These are phyloP conservation scores for Zaprionus davidi DNA, from an alignment of 1,140 invertebrate genomes.

Conservation along the genomic window DNA sequence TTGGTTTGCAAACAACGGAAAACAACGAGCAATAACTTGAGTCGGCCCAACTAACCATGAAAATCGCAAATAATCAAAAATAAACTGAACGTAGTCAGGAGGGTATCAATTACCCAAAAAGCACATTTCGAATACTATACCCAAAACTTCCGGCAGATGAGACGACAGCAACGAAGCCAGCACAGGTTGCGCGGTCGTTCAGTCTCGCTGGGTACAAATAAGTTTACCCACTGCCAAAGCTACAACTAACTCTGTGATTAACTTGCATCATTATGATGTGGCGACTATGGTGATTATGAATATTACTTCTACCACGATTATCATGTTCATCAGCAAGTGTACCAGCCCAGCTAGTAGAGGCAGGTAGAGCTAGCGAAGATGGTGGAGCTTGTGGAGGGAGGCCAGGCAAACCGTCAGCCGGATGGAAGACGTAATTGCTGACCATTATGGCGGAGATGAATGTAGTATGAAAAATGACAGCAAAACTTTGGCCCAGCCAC, in stretches of 20 bases:
- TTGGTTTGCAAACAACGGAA: conserved; percentile 17
- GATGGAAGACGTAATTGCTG: conserved; percentile 45
- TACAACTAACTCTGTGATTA: conserved; percentile 3
- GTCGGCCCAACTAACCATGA: conserved; percentile 44
- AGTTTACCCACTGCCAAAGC: conserved; percentile 9
- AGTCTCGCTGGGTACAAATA: conserved; percentile 11
- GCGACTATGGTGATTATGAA: conserved; percentile 17
- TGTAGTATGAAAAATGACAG: conserved; percentile 36
- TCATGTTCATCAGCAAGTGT: conserved; percentile 17
- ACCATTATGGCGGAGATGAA: conserved; percentile 40
- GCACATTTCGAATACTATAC: conserved; percentile 37
- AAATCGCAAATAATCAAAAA: conserved; percentile 55
- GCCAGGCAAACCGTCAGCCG: conserved; percentile 5
- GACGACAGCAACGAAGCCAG: not conserved
- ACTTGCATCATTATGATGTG: conserved; percentile 12
- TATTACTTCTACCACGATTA: conserved; percentile 10
- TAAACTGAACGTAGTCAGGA: conserved; percentile 26
- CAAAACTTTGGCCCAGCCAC: conserved; percentile 18
- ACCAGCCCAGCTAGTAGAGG: not conserved
- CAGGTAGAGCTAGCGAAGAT: not conserved
- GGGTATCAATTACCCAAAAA: conserved; percentile 46
- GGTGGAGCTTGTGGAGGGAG: not conserved
- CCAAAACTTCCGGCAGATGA: conserved; percentile 51
- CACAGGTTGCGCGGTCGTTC: too few relatives aligned
- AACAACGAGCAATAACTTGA: conserved; percentile 8